Evolutionary conservation across 35 echinoderm and acorn worm species (phyloP).

Genomic region (Holothuria glaberrima): DNA sequence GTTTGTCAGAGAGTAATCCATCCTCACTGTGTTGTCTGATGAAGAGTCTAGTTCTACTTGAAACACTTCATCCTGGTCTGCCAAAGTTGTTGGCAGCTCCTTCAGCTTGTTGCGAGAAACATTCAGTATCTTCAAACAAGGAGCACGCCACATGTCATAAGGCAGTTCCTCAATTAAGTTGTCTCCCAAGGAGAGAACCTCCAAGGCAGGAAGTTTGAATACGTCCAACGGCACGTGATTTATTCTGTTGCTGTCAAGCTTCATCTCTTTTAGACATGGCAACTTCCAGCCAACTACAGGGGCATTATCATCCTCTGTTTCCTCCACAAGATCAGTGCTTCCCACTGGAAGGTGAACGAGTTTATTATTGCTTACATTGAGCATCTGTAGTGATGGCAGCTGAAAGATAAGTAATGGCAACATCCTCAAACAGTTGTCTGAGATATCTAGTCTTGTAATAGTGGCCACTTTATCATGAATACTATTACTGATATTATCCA

Average conservation of each 20-base stretch:
- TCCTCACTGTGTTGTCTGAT: background rate
- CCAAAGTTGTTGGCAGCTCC: slow-evolving; percentile 72
- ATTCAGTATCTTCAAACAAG: slow-evolving; percentile 83
- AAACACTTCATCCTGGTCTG: slow-evolving; percentile 38
- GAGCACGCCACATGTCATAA: slow-evolving; percentile 96
- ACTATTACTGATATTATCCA: slow-evolving; percentile 55
- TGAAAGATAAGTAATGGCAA: slow-evolving; percentile 85
- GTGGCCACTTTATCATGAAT: slow-evolving; percentile 66
- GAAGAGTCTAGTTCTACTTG: background rate
- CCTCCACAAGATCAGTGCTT: background rate
- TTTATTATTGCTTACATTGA: slow-evolving; percentile 90
- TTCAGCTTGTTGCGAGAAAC: slow-evolving; percentile 78
- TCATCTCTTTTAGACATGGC: slow-evolving; percentile 70
- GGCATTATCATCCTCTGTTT: slow-evolving; percentile 2
- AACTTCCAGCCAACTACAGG: slow-evolving; percentile 72
- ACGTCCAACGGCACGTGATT: slow-evolving; percentile 64
- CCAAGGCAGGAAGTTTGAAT: slow-evolving; percentile 77
- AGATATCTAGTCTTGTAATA: slow-evolving; percentile 89
- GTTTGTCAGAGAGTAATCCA: slow-evolving; percentile 16
- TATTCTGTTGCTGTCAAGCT: slow-evolving; percentile 78
- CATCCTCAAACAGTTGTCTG: slow-evolving; percentile 80
- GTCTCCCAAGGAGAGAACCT: slow-evolving; percentile 56
- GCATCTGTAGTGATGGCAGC: slow-evolving; percentile 82
- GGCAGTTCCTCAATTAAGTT: slow-evolving; percentile 77
- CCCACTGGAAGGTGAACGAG: slow-evolving; percentile 70